Evolutionary conservation across 1,140 invertebrate species (phyloP), one percentile per base, ranked within the genome.

Genomic region (Ceratina japonica): DNA sequence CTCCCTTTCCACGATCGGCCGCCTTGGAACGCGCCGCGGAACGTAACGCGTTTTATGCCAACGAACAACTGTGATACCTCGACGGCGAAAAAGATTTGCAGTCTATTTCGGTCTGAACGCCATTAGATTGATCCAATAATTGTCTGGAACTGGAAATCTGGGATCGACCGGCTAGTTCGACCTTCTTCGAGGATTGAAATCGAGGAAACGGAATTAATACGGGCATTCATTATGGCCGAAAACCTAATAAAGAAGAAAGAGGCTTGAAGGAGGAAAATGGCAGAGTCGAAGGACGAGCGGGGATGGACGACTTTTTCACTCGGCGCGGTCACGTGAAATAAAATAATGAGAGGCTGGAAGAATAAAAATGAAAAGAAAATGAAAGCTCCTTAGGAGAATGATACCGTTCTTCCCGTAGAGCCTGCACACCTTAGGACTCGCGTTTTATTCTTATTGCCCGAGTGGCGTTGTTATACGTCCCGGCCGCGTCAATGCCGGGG

Each of bases 331-430:
- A 64, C 62, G 75, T 80, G 77, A 86, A 84, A 87, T 89, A 81
- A 87, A 87, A 87, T 87, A 87, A 87, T 85, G 69, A 88, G 81
- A 51, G 62, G 61, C 51, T 54, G 72, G 75, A 72, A 76, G 61
- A 20, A 56, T 27, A 72, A 59, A 31, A 82, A 37, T 31, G 15
- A 2, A 7, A 49, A 73, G 64, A 69, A 68, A 77, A 63, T 64
- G 75, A 75, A 80, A 80, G 27, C 62, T 70, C 44, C 44, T 37
- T 16, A 44, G 5, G 58, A 69, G 72, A 83, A 81, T 49, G 64
- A 73, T 72, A 49, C 51, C 49, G 54, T 80, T 65, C 49, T 80
- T 65, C 49, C 44, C 44, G 52, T 71, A 2, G 22, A 31, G 63
- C 10, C 10, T 20, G 31, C 69, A 44, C 20, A 27, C 78, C 64